These are phyloP conservation scores for Chironomus tepperi DNA, from an alignment of 1,140 invertebrate genomes.

Conservation along the genomic window DNA sequence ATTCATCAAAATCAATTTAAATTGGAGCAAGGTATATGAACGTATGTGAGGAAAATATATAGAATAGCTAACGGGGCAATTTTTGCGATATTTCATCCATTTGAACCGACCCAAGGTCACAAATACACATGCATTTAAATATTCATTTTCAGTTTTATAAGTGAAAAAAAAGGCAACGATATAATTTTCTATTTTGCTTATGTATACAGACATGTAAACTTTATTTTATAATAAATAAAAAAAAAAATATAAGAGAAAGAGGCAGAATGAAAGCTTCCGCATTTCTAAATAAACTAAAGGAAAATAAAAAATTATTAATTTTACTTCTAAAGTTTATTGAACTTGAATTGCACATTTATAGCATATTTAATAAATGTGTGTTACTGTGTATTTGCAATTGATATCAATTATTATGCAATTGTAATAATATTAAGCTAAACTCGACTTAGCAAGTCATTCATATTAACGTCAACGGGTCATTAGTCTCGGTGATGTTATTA, in stretches of 20 bases:
- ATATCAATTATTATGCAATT: constrained; percentile 14
- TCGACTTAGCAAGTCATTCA: too few relatives aligned
- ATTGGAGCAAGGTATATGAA: neutral
- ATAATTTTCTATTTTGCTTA: neutral
- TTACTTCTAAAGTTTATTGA: constrained; percentile 1
- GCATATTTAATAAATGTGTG: neutral
- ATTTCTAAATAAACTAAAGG: neutral
- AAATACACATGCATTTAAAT: neutral
- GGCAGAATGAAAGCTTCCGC: neutral
- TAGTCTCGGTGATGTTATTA: too few relatives aligned
- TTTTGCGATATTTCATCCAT: neutral
- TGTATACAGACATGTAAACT: neutral
- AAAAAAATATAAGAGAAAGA: too few relatives aligned
- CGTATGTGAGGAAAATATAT: neutral
- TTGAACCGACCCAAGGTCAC: neutral
- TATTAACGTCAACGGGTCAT: too few relatives aligned
- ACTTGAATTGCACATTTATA: neutral
- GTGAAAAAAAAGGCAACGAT: neutral
- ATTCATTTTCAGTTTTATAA: neutral
- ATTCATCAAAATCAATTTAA: constrained; percentile 10
- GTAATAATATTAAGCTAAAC: too few relatives aligned
- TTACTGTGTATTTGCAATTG: neutral
- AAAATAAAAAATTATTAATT: neutral
- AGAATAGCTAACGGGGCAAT: neutral
- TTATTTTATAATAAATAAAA: neutral